These are phyloP conservation scores for Triplophysa yarkandensis DNA, from an alignment of 2,797 vertebrate species.

Conservation along the genomic window DNA sequence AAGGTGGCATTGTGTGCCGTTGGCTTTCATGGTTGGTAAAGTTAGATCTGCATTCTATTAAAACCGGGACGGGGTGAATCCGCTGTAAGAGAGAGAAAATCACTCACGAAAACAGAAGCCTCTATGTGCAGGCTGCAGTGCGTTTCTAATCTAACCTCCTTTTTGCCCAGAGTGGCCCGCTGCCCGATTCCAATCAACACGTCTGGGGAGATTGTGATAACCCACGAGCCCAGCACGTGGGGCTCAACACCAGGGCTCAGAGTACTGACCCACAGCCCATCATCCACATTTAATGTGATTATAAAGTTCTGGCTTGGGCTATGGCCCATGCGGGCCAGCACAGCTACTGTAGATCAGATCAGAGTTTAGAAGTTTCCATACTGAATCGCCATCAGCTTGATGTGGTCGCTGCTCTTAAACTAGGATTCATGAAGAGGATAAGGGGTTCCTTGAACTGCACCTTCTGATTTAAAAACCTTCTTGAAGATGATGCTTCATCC, in stretches of 20 bases:
- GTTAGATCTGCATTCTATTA: constrained; percentile 55
- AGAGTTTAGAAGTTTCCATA: constrained; percentile 44
- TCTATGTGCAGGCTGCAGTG: constrained; percentile 31
- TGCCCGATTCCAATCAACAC: constrained; percentile 49
- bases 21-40: constrained; percentile 37
- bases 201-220: constrained; percentile 50
- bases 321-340: constrained; percentile 31
- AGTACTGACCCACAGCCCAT: constrained; percentile 50
- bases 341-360: constrained; percentile 36
- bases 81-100: constrained; percentile 50
- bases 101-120: constrained; percentile 46
- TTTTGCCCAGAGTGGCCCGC: constrained; percentile 41
- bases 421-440: neutral
- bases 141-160: constrained; percentile 47
- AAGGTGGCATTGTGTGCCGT: constrained; percentile 41
- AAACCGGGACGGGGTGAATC: constrained; percentile 44
- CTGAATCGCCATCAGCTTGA: neutral
- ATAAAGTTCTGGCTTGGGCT: constrained; percentile 47
- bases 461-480: neutral
- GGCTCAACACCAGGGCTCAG: constrained; percentile 47
- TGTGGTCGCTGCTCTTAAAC: constrained; percentile 3
- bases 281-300: constrained; percentile 48
- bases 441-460: neutral
- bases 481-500: neutral
- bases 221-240: constrained; percentile 47